phyloP scores from a whole-genome alignment of 2,113 vertebrate species.

The Colistium nudipinnis region DNA sequence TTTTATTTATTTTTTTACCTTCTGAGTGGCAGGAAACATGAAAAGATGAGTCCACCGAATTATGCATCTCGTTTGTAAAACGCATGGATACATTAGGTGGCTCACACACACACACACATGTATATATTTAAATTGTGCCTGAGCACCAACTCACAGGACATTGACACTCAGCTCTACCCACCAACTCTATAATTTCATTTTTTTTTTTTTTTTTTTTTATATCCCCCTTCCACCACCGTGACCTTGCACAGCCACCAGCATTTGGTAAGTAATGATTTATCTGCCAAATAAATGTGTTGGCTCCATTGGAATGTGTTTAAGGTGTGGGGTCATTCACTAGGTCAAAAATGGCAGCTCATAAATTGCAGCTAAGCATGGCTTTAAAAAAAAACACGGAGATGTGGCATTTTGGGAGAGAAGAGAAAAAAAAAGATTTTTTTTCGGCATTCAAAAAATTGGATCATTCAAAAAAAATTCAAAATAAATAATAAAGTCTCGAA shows the following conservation, averaged over 20 bases:
- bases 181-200: slow-evolving; percentile 68
- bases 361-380: slow-evolving; percentile 65
- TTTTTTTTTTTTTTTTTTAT: too few species aligned
- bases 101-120: slow-evolving; percentile 6
- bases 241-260: slow-evolving; percentile 72
- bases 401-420: not conserved
- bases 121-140: slow-evolving; percentile 12
- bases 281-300: slow-evolving; percentile 79
- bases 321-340: slow-evolving; percentile 69
- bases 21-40: too few species aligned
- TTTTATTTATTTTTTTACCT: too few species aligned
- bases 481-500: slow-evolving; percentile 34
- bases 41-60: not conserved
- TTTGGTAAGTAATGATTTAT: slow-evolving; percentile 81
- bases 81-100: not conserved
- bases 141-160: slow-evolving; percentile 18
- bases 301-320: slow-evolving; percentile 80
- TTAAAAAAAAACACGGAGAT: slow-evolving; percentile 27
- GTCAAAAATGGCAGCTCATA: slow-evolving; percentile 79
- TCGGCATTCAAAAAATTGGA: slow-evolving; percentile 36
- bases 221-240: slow-evolving; percentile 62
- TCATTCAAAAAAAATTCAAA: slow-evolving; percentile 1
- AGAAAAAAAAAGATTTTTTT: slow-evolving; percentile 19
- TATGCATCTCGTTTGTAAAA: not conserved
- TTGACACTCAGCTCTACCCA: slow-evolving; percentile 43